These are phyloP conservation scores for Poeciliopsis turrubarensis DNA, from an alignment of 2,113 vertebrate genomes.

Conservation along the genomic window DNA sequence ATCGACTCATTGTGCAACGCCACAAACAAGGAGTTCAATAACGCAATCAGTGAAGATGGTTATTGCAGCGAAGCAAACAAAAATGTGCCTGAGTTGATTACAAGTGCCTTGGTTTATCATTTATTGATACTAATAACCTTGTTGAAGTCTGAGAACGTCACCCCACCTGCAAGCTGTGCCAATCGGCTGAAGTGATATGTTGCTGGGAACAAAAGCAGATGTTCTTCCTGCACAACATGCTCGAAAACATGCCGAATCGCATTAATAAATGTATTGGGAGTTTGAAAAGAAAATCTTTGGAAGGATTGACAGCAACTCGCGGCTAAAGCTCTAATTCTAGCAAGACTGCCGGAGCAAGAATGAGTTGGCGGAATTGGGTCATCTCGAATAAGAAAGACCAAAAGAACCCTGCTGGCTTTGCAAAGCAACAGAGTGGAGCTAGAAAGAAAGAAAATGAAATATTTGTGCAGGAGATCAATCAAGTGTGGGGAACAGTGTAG, in stretches of 20 bases:
- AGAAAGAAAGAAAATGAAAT: conserved; percentile 36
- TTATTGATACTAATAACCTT: conserved; percentile 46
- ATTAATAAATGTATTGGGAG: neutral
- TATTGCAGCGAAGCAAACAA: conserved; percentile 10
- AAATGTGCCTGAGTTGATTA: conserved; percentile 16
- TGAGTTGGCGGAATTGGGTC: conserved; percentile 4
- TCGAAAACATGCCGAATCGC: neutral
- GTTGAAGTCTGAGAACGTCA: conserved; percentile 31
- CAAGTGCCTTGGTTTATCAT: conserved; percentile 48
- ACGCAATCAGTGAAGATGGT: conserved; percentile 40
- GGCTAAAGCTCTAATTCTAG: neutral
- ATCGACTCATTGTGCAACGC: conserved; percentile 28
- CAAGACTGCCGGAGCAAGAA: neutral
- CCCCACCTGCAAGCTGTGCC: conserved; percentile 4
- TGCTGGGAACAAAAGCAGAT: neutral
- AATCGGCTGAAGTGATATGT: neutral
- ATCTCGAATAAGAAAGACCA: conserved; percentile 15
- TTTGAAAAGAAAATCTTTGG: neutral
- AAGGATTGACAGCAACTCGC: neutral
- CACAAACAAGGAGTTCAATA: conserved; percentile 52
- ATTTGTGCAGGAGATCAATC: conserved; percentile 54
- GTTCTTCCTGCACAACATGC: neutral
- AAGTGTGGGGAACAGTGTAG: conserved; percentile 32
- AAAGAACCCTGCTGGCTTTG: neutral
- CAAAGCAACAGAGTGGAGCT: conserved; percentile 19